Base-by-base conservation (phyloP, 2,888 invertebrate genomes). In the Choreutis nemorana region DNA sequence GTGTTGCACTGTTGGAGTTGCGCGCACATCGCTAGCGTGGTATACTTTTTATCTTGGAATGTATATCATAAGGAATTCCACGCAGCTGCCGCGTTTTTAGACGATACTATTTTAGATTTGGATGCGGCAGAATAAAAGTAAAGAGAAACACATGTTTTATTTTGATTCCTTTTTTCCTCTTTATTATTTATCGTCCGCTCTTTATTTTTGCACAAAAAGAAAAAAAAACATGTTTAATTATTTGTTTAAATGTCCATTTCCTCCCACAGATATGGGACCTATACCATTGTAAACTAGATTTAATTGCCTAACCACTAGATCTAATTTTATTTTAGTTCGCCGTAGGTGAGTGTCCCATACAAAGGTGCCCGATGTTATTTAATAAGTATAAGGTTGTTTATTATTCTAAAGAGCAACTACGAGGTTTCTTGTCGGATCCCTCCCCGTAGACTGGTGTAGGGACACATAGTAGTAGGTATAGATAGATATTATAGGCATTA, bases 1-100 rank as follows among this genome's bases (percentile, higher is more conserved):
- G n/a, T n/a, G 29, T 24, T 29, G 32, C 10, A 28, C 32, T 16
- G 15, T 31, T 10, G 31, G 27, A 14, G n/a, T n/a, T 22, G 29
- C 23, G 29, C 29, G 10, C 29, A 29, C 11, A 29, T 29, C 14
- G 29, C 15, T 11, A 23, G 29, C 11, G 8, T 29, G 8, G 29
- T 29, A 6, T 29, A 29, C 15, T 29, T 23, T 29, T 23, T 29
- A 23, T 22, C 29, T 9, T 29, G 29, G 29, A 23, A 23, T 16
- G 8, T 6, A 23, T 9, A 29, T 16, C 24, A 29, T 16, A 12
- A 29, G 5, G 15, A 24, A 23, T 10, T 16, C 18, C 10, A 23
- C 6, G 11, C 23, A 14, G 15, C 29, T 29, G 23, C 29, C 13
- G 29, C 23, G 7, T 29, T 29, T 16, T 24, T 29, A 23, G 24